A percentile compares a stretch with the other conserved stretches of the same genome.
Evolutionary conservation across 2,113 vertebrate genomes (phyloP).

Genomic region (Silurus meridionalis): DNA sequence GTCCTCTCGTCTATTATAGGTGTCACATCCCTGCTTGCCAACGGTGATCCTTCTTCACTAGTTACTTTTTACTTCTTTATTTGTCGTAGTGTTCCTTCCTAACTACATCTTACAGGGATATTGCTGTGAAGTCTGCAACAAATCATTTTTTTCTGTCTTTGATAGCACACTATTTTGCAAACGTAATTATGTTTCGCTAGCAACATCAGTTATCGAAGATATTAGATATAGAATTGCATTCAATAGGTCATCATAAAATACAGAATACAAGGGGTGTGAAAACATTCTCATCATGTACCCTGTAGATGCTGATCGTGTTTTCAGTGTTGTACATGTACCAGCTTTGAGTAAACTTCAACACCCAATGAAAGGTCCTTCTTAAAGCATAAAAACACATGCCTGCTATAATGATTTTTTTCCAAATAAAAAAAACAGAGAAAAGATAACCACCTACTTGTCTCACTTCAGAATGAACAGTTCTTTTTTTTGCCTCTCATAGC

Average conservation of each 20-base stretch:
- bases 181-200: neutral
- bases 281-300: neutral
- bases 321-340: neutral
- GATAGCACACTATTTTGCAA: neutral
- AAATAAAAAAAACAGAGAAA: neutral
- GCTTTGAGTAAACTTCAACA: neutral
- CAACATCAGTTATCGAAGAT: too few relatives aligned
- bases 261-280: neutral
- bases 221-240: too few relatives aligned
- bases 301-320: neutral
- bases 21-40: neutral
- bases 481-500: conserved; percentile 2
- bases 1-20: neutral
- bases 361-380: neutral
- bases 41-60: neutral
- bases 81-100: neutral
- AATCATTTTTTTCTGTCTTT: neutral
- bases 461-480: neutral
- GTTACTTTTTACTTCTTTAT: neutral
- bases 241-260: neutral
- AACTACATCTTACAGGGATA: neutral
- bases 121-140: neutral
- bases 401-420: neutral
- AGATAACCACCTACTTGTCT: conserved; percentile 7
- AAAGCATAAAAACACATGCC: neutral